These are phyloP conservation scores for Xestia ashworthii DNA, from an alignment of 2,888 invertebrate species.

Conservation along the genomic window DNA sequence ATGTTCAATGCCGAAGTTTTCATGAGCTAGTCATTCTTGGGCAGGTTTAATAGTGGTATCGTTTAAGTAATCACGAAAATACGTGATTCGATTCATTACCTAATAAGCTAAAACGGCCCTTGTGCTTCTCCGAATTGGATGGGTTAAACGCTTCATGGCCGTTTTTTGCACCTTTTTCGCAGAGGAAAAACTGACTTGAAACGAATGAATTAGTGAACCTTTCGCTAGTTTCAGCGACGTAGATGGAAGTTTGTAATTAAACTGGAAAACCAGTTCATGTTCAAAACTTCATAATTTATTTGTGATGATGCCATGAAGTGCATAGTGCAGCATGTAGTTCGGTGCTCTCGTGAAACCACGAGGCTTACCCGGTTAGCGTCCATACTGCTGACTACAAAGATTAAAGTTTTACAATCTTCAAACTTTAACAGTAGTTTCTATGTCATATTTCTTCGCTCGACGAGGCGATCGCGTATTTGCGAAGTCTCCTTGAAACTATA, in stretches of 20 bases:
- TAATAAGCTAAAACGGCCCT: constrained; percentile 72
- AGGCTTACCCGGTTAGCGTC: constrained; percentile 87
- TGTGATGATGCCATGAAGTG: constrained; percentile 64
- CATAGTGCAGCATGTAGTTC: constrained; percentile 73
- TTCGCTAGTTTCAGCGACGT: constrained; percentile 18
- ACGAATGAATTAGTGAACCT: constrained; percentile 37
- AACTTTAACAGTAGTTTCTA: constrained; percentile 77
- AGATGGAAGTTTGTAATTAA: constrained; percentile 32
- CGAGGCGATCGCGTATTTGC: constrained; percentile 81
- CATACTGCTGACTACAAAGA: constrained; percentile 78
- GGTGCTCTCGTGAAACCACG: constrained; percentile 75
- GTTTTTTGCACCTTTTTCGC: constrained; percentile 66
- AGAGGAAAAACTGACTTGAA: constrained; percentile 35
- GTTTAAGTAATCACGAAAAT: constrained; percentile 74
- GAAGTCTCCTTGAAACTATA: constrained; percentile 89
- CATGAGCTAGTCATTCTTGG: constrained; percentile 63
- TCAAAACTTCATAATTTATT: constrained; percentile 15
- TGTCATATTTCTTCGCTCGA: constrained; percentile 85
- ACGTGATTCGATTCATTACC: constrained; percentile 77
- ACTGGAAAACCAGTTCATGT: constrained; percentile 10
- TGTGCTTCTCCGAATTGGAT: constrained; percentile 68
- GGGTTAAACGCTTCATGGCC: constrained; percentile 67
- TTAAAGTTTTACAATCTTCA: constrained; percentile 76
- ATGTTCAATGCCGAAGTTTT: constrained; percentile 63
- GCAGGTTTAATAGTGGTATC: constrained; percentile 60